Conservation (phyloP, 1,140 invertebrate genomes). For the Eumaeus atala region DNA sequence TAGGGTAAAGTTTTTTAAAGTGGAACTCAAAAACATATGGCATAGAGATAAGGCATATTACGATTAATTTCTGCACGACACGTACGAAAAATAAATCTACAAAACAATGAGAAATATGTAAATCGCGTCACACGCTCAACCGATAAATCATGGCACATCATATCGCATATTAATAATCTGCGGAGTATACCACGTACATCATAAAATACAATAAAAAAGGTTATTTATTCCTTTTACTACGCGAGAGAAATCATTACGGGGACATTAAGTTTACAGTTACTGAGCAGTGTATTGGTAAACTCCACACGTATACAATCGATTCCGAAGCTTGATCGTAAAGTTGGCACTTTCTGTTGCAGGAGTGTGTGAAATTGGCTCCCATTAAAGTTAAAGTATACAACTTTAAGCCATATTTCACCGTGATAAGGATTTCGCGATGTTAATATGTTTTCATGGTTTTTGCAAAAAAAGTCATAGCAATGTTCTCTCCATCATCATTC, state of each 20-base stretch:
- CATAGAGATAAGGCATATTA: too few species aligned
- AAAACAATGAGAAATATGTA: not conserved
- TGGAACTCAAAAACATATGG: too few species aligned
- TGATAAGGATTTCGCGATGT: conserved; percentile 8
- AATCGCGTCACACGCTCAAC: not conserved
- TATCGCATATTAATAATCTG: conserved; percentile 8
- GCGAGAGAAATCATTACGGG: conserved; percentile 28
- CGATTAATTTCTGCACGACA: too few species aligned
- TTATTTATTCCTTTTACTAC: conserved; percentile 23
- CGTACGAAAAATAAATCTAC: too few species aligned
- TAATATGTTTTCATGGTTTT: conserved; percentile 3
- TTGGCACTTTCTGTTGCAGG: conserved; percentile 31
- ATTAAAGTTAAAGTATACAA: conserved; percentile 7
- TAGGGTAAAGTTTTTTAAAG: too few species aligned
- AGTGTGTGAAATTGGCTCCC: conserved; percentile 11
- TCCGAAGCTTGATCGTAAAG: conserved; percentile 33
- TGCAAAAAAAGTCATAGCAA: not conserved
- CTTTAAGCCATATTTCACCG: conserved; percentile 5
- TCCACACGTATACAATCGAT: conserved; percentile 36
- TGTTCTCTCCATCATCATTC: too few species aligned
- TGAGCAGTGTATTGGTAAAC: conserved; percentile 29
- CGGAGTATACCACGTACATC: conserved; percentile 4
- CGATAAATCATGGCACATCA: too few species aligned
- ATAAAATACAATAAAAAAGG: conserved; percentile 14
- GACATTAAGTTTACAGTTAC: conserved; percentile 34